These are phyloP conservation scores for Mesitornis unicolor DNA, from an alignment of 2,113 vertebrate genomes.

Conservation along the genomic window DNA sequence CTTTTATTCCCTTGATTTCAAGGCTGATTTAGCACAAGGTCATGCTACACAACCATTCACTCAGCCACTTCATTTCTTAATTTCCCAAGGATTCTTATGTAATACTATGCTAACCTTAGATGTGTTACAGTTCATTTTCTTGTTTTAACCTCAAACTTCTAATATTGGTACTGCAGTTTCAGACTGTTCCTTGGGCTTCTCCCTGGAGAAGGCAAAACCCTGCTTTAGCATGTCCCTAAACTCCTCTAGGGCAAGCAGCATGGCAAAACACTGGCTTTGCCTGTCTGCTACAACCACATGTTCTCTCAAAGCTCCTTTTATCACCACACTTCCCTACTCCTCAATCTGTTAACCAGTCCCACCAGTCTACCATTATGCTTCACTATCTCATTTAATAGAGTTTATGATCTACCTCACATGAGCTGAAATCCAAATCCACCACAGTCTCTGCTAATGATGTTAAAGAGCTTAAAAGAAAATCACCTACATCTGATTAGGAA, in stretches of 20 bases:
- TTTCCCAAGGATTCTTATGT: neutral
- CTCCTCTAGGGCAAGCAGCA: neutral
- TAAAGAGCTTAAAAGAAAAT: neutral
- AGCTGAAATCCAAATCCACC: neutral
- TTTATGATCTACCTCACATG: neutral
- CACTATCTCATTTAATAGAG: neutral
- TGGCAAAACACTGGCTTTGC: neutral
- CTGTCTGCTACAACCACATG: rapidly evolving
- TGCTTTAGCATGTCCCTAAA: rapidly evolving
- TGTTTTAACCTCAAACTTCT: neutral
- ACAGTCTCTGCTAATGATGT: neutral
- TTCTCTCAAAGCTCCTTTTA: neutral
- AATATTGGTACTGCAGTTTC: neutral
- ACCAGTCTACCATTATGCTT: neutral
- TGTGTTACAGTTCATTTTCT: neutral
- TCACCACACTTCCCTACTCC: neutral
- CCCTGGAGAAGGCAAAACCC: neutral
- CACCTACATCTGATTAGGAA: neutral
- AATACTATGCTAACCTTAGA: neutral
- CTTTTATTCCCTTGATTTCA: neutral
- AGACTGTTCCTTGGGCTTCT: neutral
- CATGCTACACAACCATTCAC: neutral
- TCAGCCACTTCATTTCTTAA: neutral
- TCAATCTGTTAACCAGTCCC: neutral
- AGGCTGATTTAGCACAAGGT: neutral